Percentiles rank a stretch among this genome's conserved stretches.
Evolutionary conservation across 1,140 invertebrate species (phyloP).

Genomic region (Solenopsis fugax): DNA sequence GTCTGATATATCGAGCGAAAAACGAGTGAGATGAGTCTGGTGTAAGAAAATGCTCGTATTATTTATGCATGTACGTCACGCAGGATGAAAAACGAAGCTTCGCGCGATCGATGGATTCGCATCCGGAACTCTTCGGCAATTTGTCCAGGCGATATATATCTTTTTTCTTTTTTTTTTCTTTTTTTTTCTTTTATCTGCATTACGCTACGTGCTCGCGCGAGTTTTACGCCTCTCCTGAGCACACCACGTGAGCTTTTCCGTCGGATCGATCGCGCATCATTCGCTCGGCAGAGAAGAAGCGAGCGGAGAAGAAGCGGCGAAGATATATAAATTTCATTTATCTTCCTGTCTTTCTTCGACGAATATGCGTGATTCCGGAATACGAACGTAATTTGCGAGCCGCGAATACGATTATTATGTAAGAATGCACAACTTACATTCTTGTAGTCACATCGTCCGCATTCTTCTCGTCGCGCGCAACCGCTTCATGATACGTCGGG

Average conservation of each 20-base stretch:
- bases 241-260: slow-evolving; percentile 1
- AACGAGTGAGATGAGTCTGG: neutral
- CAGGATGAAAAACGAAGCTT: slow-evolving; percentile 31
- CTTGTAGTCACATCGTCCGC: slow-evolving; percentile 60
- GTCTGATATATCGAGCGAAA: neutral
- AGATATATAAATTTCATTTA: slow-evolving; percentile 33
- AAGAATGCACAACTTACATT: slow-evolving; percentile 60
- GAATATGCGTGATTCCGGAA: neutral
- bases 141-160: neutral
- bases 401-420: slow-evolving; percentile 62
- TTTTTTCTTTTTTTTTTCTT: slow-evolving; percentile 7
- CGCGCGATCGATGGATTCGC: slow-evolving; percentile 14
- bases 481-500: slow-evolving; percentile 47
- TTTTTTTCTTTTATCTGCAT: slow-evolving; percentile 13
- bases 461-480: slow-evolving; percentile 69
- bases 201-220: neutral
- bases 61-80: slow-evolving; percentile 30
- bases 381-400: slow-evolving; percentile 43
- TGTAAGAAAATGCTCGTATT: slow-evolving; percentile 10
- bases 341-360: slow-evolving; percentile 1
- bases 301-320: neutral
- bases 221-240: neutral
- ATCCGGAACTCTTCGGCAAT: slow-evolving; percentile 33
- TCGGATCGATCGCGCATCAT: slow-evolving; percentile 34
- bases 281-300: neutral